phyloP scores from a whole-genome alignment of 2,888 invertebrate species.

The Eupeodes latifasciatus region DNA sequence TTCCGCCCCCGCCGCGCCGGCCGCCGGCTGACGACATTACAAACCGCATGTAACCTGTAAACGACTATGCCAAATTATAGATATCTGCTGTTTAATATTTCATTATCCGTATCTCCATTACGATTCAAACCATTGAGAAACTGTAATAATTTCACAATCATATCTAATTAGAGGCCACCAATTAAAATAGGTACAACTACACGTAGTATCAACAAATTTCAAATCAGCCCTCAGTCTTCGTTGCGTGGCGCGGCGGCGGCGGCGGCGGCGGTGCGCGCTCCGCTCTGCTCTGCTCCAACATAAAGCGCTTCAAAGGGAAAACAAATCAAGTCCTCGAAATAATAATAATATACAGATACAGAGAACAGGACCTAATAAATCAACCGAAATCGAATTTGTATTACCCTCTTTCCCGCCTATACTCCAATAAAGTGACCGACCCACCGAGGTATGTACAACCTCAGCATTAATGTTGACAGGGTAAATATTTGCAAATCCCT shows the following conservation, averaged over 20 bases:
- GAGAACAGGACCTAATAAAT: slow-evolving; percentile 34
- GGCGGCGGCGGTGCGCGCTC: too few relatives aligned
- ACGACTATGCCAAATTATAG: background rate
- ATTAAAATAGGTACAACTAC: slow-evolving; percentile 21
- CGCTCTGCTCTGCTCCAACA: background rate
- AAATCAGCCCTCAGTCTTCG: slow-evolving; percentile 12
- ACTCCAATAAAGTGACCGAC: background rate
- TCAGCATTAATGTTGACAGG: slow-evolving; percentile 44
- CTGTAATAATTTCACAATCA: slow-evolving; percentile 47
- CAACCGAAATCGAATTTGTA: slow-evolving; percentile 46
- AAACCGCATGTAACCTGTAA: slow-evolving; percentile 1
- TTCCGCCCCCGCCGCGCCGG: too few relatives aligned
- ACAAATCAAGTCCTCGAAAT: slow-evolving; percentile 45
- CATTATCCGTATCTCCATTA: slow-evolving; percentile 33
- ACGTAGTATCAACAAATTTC: slow-evolving; percentile 39
- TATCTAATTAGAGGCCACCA: slow-evolving; percentile 44
- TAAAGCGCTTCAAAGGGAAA: slow-evolving; percentile 19
- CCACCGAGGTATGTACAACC: background rate
- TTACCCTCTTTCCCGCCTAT: background rate
- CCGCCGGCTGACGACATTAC: background rate
- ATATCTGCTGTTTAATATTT: slow-evolving; percentile 32
- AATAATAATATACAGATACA: background rate
- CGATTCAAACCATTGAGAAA: slow-evolving; percentile 29
- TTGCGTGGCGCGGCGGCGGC: too few relatives aligned
- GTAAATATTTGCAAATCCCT: slow-evolving; percentile 57